Evolutionary conservation across 2,113 vertebrate genomes (phyloP), one percentile per base, ranked within the genome.

Genomic region (Crocuta crocuta): DNA sequence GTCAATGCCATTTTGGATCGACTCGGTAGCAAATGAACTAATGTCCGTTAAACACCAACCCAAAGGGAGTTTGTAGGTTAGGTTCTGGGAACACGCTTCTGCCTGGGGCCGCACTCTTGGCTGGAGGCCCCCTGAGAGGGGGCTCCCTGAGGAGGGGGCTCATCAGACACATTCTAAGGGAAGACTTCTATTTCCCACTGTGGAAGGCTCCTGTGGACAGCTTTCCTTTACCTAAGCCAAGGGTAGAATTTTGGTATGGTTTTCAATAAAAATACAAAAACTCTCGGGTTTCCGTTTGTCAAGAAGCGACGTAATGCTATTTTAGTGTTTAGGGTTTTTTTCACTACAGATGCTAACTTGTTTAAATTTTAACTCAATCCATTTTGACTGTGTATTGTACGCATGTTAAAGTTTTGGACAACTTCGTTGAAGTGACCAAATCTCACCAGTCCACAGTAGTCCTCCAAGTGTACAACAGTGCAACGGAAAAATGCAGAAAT

Each of bases 231-330:
- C 50, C 65, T n/a, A 79, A 92, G 23, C 45, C 53, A 58, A 43
- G 55, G 5, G 70, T 10, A 84, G 28, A 45, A 43, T 86, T 89
- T 86, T 70, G 3, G 10, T 86, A 73, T 71, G 63, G 5, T 81
- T 93, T 95, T 89, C 79, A 73, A 11, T 82, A 84, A 73, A 88
- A 71, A 80, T 63, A n/a, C 43, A 48, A 28, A 21, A 83, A 84
- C 5, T 50, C 3, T 63, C 21, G 79, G 45, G n/a, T 74, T 58
- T 92, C 74, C 24, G 19, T 43, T 81, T 23, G 16, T 43, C 53
- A 84, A 74, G 76, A 74, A 33, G 1, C 55, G 33, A 53, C n/a
- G 19, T 16, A 43, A 55, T 63, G 80, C 94, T 55, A 58, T 31
- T 79, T 91, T 70, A 91, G 35, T 73, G n/a, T 43, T 65, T 35